phyloP scores from a whole-genome alignment of 2,113 vertebrate species.

The Caretta caretta region DNA sequence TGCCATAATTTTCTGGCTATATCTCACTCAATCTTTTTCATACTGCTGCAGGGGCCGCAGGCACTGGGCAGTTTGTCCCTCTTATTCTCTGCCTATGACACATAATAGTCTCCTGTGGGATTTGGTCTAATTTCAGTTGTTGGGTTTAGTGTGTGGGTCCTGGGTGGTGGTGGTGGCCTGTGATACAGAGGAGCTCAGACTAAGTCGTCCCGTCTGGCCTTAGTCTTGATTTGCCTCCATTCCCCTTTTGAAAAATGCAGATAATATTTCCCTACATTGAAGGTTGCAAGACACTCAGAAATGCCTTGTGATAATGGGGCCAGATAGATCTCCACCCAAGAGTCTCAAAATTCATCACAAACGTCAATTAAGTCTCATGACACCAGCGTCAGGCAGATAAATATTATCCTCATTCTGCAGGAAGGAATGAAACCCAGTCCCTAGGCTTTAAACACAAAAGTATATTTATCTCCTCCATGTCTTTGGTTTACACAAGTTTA shows the following conservation, averaged over 20 bases:
- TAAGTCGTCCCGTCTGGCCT: too few species aligned
- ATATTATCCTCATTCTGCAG: background rate
- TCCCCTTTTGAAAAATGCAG: background rate
- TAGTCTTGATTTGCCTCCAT: background rate
- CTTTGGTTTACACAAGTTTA: background rate
- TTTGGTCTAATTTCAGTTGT: too few species aligned
- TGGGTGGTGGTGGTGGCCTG: too few species aligned
- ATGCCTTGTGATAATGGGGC: background rate
- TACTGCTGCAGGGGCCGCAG: too few species aligned
- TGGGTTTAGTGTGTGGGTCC: too few species aligned
- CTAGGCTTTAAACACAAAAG: background rate
- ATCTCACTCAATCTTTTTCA: too few species aligned
- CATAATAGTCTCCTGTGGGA: too few species aligned
- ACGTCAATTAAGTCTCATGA: background rate
- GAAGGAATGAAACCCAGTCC: background rate
- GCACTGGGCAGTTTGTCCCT: too few species aligned
- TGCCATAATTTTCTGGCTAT: too few species aligned
- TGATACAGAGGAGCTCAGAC: too few species aligned
- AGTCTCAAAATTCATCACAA: background rate
- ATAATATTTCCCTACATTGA: background rate
- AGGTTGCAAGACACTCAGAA: background rate
- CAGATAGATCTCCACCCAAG: background rate
- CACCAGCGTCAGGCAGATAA: background rate
- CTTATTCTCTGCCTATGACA: too few species aligned
- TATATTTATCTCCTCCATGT: background rate